phyloP scores from a whole-genome alignment of 2,113 vertebrate genomes.

The Sinocyclocheilus maitianheensis region DNA sequence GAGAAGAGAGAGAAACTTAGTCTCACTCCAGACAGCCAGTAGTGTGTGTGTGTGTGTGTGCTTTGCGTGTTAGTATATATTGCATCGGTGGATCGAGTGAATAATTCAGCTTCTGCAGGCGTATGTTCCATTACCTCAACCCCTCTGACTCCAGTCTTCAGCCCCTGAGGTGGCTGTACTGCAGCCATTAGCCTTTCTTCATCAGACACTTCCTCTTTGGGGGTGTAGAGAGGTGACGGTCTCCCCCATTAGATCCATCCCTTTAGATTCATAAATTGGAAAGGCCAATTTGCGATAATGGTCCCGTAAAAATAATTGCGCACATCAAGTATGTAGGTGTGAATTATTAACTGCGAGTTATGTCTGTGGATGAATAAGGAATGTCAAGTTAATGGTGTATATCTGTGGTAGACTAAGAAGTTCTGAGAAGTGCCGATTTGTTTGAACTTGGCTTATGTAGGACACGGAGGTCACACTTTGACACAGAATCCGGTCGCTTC shows the following conservation, averaged over 20 bases:
- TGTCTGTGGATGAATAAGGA: constrained; percentile 46
- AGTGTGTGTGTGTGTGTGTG: constrained; percentile 37
- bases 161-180: constrained; percentile 33
- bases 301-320: constrained; percentile 34
- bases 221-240: constrained; percentile 27
- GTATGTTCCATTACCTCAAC: constrained; percentile 81
- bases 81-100: constrained; percentile 83
- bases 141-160: constrained; percentile 80
- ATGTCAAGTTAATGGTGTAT: constrained; percentile 43
- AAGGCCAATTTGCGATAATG: constrained; percentile 30
- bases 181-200: constrained; percentile 42
- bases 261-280: constrained; percentile 30
- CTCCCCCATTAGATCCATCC: constrained; percentile 22
- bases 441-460: constrained; percentile 45
- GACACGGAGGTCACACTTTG: constrained; percentile 18
- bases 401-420: constrained; percentile 9
- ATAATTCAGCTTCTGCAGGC: constrained; percentile 87
- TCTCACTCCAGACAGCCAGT: constrained; percentile 19
- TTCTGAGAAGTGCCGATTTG: constrained; percentile 34
- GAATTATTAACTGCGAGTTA: constrained; percentile 51
- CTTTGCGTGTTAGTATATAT: constrained; percentile 48
- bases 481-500: constrained; percentile 24
- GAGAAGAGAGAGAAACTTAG: constrained; percentile 19
- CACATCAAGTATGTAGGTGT: constrained; percentile 56
- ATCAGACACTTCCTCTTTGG: constrained; percentile 36